Evolutionary conservation across 2,797 vertebrate genomes (phyloP), one percentile per base, ranked within the genome.

Genomic region (Galaxias olidus): DNA sequence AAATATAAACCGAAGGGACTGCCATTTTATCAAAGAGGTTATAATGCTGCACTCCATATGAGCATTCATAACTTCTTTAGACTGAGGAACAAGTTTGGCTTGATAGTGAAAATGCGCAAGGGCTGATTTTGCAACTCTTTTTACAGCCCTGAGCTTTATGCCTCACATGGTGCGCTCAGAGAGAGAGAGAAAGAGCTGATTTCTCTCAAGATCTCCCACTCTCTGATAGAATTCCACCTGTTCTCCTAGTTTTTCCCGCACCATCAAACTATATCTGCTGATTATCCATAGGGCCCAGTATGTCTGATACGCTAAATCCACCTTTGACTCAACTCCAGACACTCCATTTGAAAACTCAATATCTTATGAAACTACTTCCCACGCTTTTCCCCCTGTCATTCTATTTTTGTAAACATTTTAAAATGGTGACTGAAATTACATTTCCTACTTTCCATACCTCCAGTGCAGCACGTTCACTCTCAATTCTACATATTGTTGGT

Each of bases 61-160:
- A 30, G 30, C 30, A 30, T 30, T 30, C 30, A 30, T 30, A 30
- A 30, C 30, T 30, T 30, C 4, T 47, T 47, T 12, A 59, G 44
- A 14, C 44, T 60, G 20, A 12, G 48, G 45, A 57, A 43, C 19
- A 49, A 54, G 41, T 49, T 7, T 9, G 9, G 12, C 12, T 63
- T 20, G 56, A 62, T 20, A 1, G 62, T 71, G 59, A 30, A 59
- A 65, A 53, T 10, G 12, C 45, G 13, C 42, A 47, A 10, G n/a
- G 10, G 10, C 14, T 47, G 4, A 47, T 10, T 47, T 51, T n/a
- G 68, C 72, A 71, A 72, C 63, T 62, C 46, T 58, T 44, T 43
- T n/a, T 1, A 40, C 43, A 47, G 45, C 69, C 67, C 46, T 61
- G 47, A 76, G 77, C 51, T 0, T 71, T 4, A 54, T 42, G 62